These are phyloP conservation scores for Cliona cf. orientalis DNA, from an alignment of 37 sponge, comb jelly and placozoan genomes.

Conservation along the genomic window DNA sequence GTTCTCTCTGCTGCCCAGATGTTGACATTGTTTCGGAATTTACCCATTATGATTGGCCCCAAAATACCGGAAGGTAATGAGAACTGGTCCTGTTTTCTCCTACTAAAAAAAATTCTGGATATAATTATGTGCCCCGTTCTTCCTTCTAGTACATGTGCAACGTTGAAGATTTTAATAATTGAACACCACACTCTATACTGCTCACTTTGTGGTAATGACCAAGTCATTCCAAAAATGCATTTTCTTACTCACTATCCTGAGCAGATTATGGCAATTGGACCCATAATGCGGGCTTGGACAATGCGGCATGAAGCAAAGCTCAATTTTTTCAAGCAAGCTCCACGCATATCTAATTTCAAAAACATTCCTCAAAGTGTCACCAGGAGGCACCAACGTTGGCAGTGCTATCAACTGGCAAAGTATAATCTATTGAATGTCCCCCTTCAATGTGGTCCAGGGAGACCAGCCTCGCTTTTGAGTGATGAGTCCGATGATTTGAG, in stretches of 20 bases:
- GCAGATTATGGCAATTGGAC: conserved; percentile 16
- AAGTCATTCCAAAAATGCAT: conserved; percentile 41
- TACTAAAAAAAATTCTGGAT: conserved; percentile 25
- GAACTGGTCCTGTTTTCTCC: conserved; percentile 34
- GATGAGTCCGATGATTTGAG: neutral
- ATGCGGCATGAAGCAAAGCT: conserved; percentile 62
- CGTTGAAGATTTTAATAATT: conserved; percentile 20
- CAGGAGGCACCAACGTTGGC: conserved; percentile 17
- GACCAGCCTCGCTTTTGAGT: neutral
- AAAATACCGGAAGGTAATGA: conserved; percentile 25
- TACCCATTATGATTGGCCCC: conserved; percentile 49
- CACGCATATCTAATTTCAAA: conserved; percentile 35
- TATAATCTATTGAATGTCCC: neutral
- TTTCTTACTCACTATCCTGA: conserved; percentile 44
- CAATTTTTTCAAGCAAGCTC: conserved; percentile 31
- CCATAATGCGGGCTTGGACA: conserved; percentile 47
- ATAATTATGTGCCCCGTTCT: conserved; percentile 21
- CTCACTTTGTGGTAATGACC: neutral
- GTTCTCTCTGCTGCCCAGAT: no score
- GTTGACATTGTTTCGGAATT: conserved; percentile 3
- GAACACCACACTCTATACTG: conserved; percentile 24
- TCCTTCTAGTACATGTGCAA: neutral
- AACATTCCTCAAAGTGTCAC: conserved; percentile 34
- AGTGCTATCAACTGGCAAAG: conserved; percentile 26
- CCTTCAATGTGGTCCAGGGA: conserved; percentile 19